Evolutionary conservation across 2,888 invertebrate species (phyloP), one percentile per base, ranked within the genome.

Genomic region (Tortricodes alternella): DNA sequence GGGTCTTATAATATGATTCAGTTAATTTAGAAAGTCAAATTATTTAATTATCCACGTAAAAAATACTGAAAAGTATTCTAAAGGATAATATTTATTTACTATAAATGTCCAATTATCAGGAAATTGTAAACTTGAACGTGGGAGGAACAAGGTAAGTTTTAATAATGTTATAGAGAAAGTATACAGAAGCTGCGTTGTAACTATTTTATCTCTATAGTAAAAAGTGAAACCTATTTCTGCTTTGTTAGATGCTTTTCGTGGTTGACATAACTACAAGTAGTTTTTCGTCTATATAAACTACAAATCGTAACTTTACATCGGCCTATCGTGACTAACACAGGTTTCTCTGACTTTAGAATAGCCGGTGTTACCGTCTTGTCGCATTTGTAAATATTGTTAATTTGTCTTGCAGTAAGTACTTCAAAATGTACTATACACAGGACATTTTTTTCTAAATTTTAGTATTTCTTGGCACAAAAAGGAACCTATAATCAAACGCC

Each of bases 111-210:
- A 89, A 89, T 64, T 91, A 88, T 63, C 90, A 90, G 74, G 90
- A 90, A 83, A 97, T 99, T 68, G 94, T 99, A 59, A 96, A 98
- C 85, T 92, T 99, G 65, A 99, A 99, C 89, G 97, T 99, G 66
- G 99, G 99, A 58, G 99, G 99, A 62, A 96, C 96, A 73, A 95
- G 96, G 98, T 97, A 92, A 85, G 81, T 76, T 46, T 3, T 49
- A 41, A 44, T 58, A 62, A 55, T 13, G 18, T 59, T 46, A 56
- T 62, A 55, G 29, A 29, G 62, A 67, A 70, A 67, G 66, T 65
- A 56, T 62, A 46, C 58, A 16, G n/a, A n/a, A 41, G 29, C 37
- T 38, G 34, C 19, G 39, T 49, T 15, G 37, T 38, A 59, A 18
- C 23, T 52, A 15, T 46, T 53, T 49, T 35, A 44, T 27, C 9